phyloP scores from a whole-genome alignment of 2,888 invertebrate species.

The Xiphydria camelus region DNA sequence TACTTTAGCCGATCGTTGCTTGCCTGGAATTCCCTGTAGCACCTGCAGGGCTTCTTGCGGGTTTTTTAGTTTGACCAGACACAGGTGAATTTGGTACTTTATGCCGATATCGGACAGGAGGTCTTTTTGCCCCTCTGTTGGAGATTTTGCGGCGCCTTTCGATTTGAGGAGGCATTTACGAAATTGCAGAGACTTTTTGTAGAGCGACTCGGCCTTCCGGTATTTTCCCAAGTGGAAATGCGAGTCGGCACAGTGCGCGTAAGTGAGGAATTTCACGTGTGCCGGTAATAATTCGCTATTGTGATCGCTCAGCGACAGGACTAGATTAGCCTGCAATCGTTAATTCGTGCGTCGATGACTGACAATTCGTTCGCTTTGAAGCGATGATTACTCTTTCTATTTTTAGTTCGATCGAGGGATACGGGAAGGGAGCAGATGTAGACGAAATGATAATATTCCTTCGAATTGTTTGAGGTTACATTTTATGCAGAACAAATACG shows the following conservation, averaged over 20 bases:
- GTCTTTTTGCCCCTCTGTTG: slow-evolving; percentile 59
- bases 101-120: slow-evolving; percentile 68
- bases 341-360: background rate
- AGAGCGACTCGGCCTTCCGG: slow-evolving; percentile 70
- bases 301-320: slow-evolving; percentile 68
- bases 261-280: slow-evolving; percentile 69
- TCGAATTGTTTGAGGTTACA: background rate
- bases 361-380: background rate
- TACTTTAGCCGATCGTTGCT: slow-evolving; percentile 71
- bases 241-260: slow-evolving; percentile 73
- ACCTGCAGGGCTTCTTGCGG: slow-evolving; percentile 65
- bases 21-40: slow-evolving; percentile 64
- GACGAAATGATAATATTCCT: too few relatives aligned
- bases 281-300: slow-evolving; percentile 65
- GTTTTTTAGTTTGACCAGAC: slow-evolving; percentile 69
- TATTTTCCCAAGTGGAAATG: slow-evolving; percentile 69
- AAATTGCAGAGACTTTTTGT: slow-evolving; percentile 67
- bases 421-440: too few relatives aligned
- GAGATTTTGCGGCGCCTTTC: slow-evolving; percentile 59
- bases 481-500: too few relatives aligned
- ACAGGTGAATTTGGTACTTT: slow-evolving; percentile 73
- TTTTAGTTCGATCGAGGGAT: too few relatives aligned
- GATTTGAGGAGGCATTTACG: slow-evolving; percentile 66
- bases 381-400: too few relatives aligned
- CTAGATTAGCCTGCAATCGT: slow-evolving; percentile 66